Percentiles rank a stretch among this genome's conserved stretches.
Evolutionary conservation across 2,888 invertebrate genomes (phyloP).

Genomic region (Plutella xylostella): DNA sequence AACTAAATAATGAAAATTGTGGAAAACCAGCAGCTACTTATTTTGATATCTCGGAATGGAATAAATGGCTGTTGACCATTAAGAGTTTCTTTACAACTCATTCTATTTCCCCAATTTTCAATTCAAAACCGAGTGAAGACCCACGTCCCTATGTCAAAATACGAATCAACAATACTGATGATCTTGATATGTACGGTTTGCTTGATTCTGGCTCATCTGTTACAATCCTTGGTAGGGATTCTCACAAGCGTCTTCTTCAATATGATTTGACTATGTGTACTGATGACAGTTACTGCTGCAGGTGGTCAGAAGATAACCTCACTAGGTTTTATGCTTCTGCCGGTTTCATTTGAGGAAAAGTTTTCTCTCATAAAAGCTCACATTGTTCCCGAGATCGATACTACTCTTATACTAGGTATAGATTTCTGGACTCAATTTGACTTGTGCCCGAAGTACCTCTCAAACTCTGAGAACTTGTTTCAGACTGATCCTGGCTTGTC

Average conservation of each 20-base stretch:
- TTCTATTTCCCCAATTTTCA: not conserved
- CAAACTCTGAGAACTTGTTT: not conserved
- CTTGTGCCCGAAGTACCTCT: slow-evolving; percentile 11
- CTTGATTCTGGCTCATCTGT: not conserved
- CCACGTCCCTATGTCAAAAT: not conserved
- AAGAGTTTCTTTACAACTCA: not conserved
- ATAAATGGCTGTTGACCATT: not conserved
- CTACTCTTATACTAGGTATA: slow-evolving; percentile 16
- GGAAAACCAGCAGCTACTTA: not conserved
- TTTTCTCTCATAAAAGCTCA: slow-evolving; percentile 13
- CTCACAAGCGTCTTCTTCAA: not conserved
- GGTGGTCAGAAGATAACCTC: slow-evolving; percentile 10
- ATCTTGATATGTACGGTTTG: not conserved
- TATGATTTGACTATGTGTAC: not conserved
- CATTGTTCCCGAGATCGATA: slow-evolving; percentile 13
- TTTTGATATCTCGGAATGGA: not conserved
- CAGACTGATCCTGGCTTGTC: not conserved
- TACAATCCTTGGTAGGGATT: not conserved
- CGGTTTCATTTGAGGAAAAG: slow-evolving; percentile 12
- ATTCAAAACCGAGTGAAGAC: not conserved
- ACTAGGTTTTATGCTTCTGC: slow-evolving; percentile 11
- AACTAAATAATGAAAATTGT: not conserved
- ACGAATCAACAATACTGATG: not conserved
- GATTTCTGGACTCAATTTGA: slow-evolving; percentile 18
- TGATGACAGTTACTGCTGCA: slow-evolving; percentile 5